A percentile compares a stretch with the other conserved stretches of the same genome.
These are phyloP conservation scores for Eulithis prunata DNA, from an alignment of 2,888 invertebrate species.

Conservation along the genomic window DNA sequence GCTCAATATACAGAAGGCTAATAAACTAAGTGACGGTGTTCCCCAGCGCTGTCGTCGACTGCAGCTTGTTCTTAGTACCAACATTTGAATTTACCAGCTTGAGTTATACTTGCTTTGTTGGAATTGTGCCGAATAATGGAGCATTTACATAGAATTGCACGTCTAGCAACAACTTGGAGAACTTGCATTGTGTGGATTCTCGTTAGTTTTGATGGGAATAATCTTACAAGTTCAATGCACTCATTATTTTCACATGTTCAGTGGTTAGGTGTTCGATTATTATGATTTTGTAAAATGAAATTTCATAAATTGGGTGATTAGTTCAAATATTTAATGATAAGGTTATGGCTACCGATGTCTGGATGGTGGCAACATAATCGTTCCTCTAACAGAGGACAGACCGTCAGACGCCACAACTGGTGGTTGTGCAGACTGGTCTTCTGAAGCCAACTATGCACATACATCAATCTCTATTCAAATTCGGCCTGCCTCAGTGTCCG, in stretches of 20 bases:
- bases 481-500: conserved; percentile 23
- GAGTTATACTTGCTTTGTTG: conserved; percentile 29
- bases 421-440: not conserved
- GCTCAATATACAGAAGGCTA: conserved; percentile 28
- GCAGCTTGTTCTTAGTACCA: conserved; percentile 28
- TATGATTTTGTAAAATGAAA: not conserved
- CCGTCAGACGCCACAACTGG: not conserved
- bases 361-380: no score
- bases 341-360: no score
- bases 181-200: conserved; percentile 24
- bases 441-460: conserved; percentile 3
- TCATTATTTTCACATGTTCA: not conserved
- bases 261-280: not conserved
- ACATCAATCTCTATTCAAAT: conserved; percentile 29
- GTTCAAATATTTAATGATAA: not conserved
- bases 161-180: conserved; percentile 22
- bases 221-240: conserved; percentile 13
- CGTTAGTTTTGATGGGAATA: conserved; percentile 12
- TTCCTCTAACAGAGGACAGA: not conserved
- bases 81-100: conserved; percentile 34
- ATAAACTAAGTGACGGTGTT: conserved; percentile 33
- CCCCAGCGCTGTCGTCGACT: conserved; percentile 23
- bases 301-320: no score
- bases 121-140: conserved; percentile 33
- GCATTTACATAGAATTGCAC: conserved; percentile 33